phyloP scores from a whole-genome alignment of 2,113 vertebrate genomes.

The Australoheros scitulus region DNA sequence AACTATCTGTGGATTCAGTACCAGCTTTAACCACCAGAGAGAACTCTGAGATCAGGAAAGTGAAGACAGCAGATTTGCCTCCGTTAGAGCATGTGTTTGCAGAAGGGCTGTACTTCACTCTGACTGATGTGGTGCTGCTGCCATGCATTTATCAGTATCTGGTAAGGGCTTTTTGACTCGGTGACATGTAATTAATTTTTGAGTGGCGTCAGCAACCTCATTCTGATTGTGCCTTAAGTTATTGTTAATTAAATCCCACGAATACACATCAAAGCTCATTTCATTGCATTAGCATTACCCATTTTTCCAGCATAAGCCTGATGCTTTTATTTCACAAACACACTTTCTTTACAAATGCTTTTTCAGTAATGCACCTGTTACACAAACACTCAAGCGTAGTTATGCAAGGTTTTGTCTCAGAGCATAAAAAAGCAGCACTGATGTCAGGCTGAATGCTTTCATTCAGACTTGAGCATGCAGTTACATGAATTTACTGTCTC shows the following conservation, averaged over 20 bases:
- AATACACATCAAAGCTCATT: conserved; percentile 19
- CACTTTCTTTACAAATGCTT: neutral
- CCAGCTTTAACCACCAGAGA: conserved; percentile 78
- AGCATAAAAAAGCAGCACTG: neutral
- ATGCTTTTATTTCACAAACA: neutral
- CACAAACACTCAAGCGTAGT: neutral
- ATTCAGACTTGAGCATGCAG: neutral
- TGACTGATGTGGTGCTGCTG: conserved; percentile 92
- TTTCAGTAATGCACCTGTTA: neutral
- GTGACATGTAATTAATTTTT: conserved; percentile 1
- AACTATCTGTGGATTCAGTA: conserved; percentile 78
- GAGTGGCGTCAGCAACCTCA: conserved; percentile 3
- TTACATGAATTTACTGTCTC: conserved; percentile 1
- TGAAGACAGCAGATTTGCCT: conserved; percentile 87
- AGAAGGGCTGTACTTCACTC: conserved; percentile 95
- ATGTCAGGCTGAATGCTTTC: neutral
- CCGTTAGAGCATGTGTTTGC: conserved; percentile 91
- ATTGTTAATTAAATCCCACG: neutral
- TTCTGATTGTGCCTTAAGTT: neutral
- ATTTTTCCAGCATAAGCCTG: neutral
- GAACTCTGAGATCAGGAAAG: conserved; percentile 87
- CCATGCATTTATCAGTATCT: conserved; percentile 93
- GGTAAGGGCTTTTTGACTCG: conserved; percentile 80
- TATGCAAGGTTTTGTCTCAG: neutral
- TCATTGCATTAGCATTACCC: neutral